Percentiles rank a stretch among this genome's conserved stretches.
Conservation (phyloP, 2,113 vertebrate genomes). For the Neodontobutis hainanensis region DNA sequence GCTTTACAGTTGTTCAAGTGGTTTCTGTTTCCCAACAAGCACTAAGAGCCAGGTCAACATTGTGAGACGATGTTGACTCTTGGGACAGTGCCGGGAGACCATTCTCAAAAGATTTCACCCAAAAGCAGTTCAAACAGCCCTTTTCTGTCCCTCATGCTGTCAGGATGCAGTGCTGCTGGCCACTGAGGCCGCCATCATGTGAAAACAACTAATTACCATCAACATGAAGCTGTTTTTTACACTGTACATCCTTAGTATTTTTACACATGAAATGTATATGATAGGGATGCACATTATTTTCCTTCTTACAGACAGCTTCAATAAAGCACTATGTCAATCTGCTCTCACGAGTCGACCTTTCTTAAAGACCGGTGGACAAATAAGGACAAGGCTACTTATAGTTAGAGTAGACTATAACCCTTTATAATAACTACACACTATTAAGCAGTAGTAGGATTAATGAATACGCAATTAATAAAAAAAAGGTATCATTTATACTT, state of each 20-base stretch:
- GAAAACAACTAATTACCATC: slow-evolving; percentile 82
- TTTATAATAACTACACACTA: too few relatives aligned
- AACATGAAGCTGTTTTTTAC: slow-evolving; percentile 94
- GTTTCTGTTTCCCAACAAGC: slow-evolving; percentile 76
- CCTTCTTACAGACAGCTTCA: slow-evolving; percentile 96
- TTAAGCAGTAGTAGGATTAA: too few relatives aligned
- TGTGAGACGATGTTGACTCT: slow-evolving; percentile 21
- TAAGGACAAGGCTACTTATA: too few relatives aligned
- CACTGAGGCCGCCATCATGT: slow-evolving; percentile 86
- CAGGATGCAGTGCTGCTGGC: slow-evolving; percentile 72
- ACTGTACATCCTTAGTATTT: slow-evolving; percentile 98
- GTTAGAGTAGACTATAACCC: too few relatives aligned
- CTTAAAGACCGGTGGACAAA: slow-evolving; percentile 19
- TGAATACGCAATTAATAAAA: too few relatives aligned
- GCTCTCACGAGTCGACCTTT: slow-evolving; percentile 73
- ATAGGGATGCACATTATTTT: slow-evolving; percentile 96
- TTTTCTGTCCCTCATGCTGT: slow-evolving; percentile 60
- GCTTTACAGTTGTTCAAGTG: slow-evolving; percentile 88
- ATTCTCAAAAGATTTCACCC: slow-evolving; percentile 27
- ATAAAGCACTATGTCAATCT: slow-evolving; percentile 98
- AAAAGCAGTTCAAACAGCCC: slow-evolving; percentile 51
- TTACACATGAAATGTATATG: slow-evolving; percentile 92
- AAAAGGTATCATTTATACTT: too few relatives aligned
- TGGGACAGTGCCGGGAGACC: slow-evolving; percentile 24
- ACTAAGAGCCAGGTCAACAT: slow-evolving; percentile 3